Evolutionary conservation across 2,888 invertebrate species (phyloP).

Genomic region (Epicampocera succincta): DNA sequence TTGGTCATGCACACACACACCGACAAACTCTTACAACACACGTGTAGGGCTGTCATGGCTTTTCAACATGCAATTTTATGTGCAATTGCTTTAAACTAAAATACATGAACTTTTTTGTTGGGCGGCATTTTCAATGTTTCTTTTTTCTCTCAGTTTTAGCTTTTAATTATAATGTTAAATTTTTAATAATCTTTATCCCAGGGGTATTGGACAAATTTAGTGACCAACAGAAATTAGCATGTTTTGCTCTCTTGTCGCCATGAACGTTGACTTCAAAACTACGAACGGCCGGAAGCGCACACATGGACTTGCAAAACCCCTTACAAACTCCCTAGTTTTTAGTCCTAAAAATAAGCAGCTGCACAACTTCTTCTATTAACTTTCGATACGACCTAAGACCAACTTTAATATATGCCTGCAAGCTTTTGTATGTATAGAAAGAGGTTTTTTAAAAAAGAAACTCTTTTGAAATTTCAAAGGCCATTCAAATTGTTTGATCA

Average conservation of each 20-base stretch:
- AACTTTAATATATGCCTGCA: no score
- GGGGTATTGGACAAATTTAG: background rate
- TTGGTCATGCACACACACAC: background rate
- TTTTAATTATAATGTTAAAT: conserved; percentile 55
- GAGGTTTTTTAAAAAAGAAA: no score
- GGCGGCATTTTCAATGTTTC: conserved; percentile 1
- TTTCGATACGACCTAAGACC: no score
- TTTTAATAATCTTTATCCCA: conserved; percentile 43
- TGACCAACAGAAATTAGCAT: conserved; percentile 7
- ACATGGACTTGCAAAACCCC: background rate
- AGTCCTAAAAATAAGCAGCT: no score
- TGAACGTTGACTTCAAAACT: conserved; percentile 22
- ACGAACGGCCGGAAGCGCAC: background rate
- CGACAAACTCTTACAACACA: background rate
- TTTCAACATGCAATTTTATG: conserved; percentile 55
- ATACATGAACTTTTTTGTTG: conserved; percentile 24
- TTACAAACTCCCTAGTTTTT: background rate
- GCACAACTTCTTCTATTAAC: no score
- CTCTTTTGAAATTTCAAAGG: no score
- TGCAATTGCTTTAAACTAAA: conserved; percentile 23
- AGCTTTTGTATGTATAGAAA: no score
- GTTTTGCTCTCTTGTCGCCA: conserved; percentile 16
- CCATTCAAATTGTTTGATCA: no score
- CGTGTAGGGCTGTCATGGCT: conserved; percentile 53
- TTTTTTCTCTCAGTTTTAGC: conserved; percentile 13